Percentiles rank a stretch among this genome's conserved stretches.
Evolutionary conservation across 2,797 vertebrate species (phyloP).

Genomic region (Sebastes trivittatus): DNA sequence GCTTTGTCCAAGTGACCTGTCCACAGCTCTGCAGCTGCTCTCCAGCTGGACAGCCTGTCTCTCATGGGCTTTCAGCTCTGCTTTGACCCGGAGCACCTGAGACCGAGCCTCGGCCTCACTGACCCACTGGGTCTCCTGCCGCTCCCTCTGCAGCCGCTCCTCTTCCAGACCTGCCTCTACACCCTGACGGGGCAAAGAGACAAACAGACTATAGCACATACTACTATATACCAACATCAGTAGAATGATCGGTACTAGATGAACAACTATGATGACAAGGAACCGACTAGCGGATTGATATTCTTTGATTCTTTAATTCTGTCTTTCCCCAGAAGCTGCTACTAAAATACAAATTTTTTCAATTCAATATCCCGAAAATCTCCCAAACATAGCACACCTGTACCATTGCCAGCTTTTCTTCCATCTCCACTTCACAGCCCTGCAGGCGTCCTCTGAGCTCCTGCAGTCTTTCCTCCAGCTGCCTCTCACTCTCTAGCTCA

Average conservation of each 20-base stretch:
- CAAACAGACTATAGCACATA: neutral
- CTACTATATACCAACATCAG: neutral
- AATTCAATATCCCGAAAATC: neutral
- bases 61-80: slow-evolving; percentile 91
- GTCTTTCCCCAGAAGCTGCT: neutral
- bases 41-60: slow-evolving; percentile 93
- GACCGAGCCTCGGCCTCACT: slow-evolving; percentile 92
- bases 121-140: slow-evolving; percentile 90
- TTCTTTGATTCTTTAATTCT: neutral
- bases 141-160: slow-evolving; percentile 89
- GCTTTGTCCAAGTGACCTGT: slow-evolving; percentile 92
- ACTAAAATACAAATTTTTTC: neutral
- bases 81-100: slow-evolving; percentile 89
- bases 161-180: slow-evolving; percentile 92
- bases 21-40: slow-evolving; percentile 93
- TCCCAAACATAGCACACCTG: slow-evolving; percentile 64
- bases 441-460: slow-evolving; percentile 88
- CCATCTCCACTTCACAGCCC: slow-evolving; percentile 89
- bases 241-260: neutral
- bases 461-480: slow-evolving; percentile 93
- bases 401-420: slow-evolving; percentile 86
- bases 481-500: slow-evolving; percentile 94
- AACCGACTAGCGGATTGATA: neutral
- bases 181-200: slow-evolving; percentile 69
- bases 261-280: neutral